A percentile compares a stretch with the other conserved stretches of the same genome.
Conservation (phyloP, 2,113 vertebrate genomes). For the Gila orcuttii region DNA sequence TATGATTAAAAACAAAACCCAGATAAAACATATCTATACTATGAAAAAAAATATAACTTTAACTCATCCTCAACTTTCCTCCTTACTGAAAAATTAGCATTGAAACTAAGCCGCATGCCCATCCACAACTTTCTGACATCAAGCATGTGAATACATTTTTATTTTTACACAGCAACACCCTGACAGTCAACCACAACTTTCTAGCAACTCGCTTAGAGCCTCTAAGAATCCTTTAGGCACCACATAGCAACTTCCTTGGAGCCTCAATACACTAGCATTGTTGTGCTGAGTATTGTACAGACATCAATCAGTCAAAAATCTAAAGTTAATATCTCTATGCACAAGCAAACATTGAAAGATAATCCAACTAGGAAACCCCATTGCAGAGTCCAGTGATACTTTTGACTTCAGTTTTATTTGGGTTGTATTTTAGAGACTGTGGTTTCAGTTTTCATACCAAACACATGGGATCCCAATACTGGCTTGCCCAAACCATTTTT, state of each 20-base stretch:
- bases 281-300: too few species aligned
- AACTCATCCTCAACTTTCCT: background rate
- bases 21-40: background rate
- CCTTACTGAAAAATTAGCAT: background rate
- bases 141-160: background rate
- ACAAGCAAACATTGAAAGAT: background rate
- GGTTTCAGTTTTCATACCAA: slow-evolving; percentile 63
- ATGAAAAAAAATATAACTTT: background rate
- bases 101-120: background rate
- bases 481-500: slow-evolving; percentile 21
- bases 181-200: background rate
- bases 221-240: background rate
- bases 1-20: background rate
- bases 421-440: slow-evolving; percentile 22
- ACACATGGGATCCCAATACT: slow-evolving; percentile 57
- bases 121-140: background rate
- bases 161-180: background rate
- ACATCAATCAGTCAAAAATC: background rate
- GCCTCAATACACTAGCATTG: background rate
- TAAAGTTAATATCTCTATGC: background rate
- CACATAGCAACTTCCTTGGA: background rate
- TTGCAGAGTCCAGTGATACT: background rate
- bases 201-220: background rate
- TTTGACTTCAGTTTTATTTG: slow-evolving; percentile 51
- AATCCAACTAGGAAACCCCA: background rate